Evolutionary conservation across 2,113 vertebrate genomes (phyloP), one percentile per base, ranked within the genome.

Genomic region (Atherinomorus stipes): DNA sequence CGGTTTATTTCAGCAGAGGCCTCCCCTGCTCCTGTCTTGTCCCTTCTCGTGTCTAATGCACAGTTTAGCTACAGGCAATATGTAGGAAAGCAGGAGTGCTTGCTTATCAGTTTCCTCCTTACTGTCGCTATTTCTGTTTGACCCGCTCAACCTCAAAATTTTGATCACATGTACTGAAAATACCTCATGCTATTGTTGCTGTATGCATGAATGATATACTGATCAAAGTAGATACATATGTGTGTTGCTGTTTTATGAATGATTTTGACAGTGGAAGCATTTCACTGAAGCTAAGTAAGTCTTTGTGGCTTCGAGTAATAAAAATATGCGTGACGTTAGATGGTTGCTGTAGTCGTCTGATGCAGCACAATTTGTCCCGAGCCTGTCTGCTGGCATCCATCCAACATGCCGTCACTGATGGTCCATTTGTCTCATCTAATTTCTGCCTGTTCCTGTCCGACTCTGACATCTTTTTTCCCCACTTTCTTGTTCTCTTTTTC

Each of bases 41-140:
- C 68, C 54, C 71, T 72, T 58, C 73, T 53, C 71, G 64, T 59
- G 51, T 80, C 77, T 90, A 92, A 93, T 89, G 91, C 87, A 90
- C 78, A 88, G 65, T 92, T 93, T 93, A 69, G 69, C 91, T 89
- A 61, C 81, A 85, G 90, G 91, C 84, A 53, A 40, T 66, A 49
- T 65, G 71, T 64, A 78, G 68, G 78, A 71, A 75, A 86, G 76
- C 57, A 73, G 61, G 64, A 76, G 60, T 72, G 28, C 25, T 71
- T 11, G 3, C 57, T 64, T 47, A 45, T 75, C 69, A 68, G 26
- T 81, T 66, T 76, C 60, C 65, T 84, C 71, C 49, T 64, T 6
- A 44, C 3, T 7, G 7, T 50, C 31, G 26, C 25, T 64, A 21
- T 57, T 23, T 51, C 72, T 22, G 11, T 76, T 26, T 45, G 22